Conservation (phyloP, 2,113 vertebrate species). For the Ceuthmochares aereus region DNA sequence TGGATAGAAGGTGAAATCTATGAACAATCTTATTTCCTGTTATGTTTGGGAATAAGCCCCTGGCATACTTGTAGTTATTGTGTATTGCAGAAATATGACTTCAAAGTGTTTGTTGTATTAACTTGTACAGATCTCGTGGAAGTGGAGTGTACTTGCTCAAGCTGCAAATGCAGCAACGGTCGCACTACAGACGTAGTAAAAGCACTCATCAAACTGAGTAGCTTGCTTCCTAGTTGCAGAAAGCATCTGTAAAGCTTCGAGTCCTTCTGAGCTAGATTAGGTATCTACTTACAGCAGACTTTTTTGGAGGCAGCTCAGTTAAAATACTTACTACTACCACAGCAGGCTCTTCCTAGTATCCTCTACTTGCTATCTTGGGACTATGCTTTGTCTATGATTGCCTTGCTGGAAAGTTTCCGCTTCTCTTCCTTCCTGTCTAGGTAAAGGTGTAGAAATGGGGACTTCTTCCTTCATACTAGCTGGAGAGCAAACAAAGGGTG, state of each 20-base stretch:
- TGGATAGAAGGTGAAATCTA: background rate
- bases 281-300: background rate
- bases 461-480: background rate
- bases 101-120: background rate
- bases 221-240: background rate
- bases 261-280: background rate
- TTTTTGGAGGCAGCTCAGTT: background rate
- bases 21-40: background rate
- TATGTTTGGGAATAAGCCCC: background rate
- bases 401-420: background rate
- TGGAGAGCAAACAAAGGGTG: background rate
- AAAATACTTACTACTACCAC: background rate
- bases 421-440: background rate
- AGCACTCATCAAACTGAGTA: rapidly evolving
- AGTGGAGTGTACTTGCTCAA: background rate
- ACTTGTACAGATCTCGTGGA: background rate
- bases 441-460: background rate
- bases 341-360: background rate
- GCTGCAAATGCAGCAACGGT: background rate
- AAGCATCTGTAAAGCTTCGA: background rate
- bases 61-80: background rate
- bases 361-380: background rate
- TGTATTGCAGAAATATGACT: background rate
- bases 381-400: rapidly evolving
- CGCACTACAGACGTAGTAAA: background rate